Base-by-base conservation (phyloP, 1,140 invertebrate genomes). In the Pseudomyrmex cubaensis region DNA sequence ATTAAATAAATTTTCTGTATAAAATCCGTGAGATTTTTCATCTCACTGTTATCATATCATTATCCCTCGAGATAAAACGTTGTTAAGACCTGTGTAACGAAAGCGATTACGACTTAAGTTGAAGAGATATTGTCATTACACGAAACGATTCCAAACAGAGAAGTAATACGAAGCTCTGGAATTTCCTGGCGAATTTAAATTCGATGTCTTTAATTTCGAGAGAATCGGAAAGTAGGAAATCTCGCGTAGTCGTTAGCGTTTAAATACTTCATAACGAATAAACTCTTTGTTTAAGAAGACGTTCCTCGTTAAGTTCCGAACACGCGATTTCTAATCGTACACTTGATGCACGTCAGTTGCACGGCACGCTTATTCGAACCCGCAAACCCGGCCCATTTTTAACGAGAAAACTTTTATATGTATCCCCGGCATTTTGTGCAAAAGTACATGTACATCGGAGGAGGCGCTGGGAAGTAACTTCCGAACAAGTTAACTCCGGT, bases 331-430 rank as follows among this genome's bases (percentile, higher is more conserved):
- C 35, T 35, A 35, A 35, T 35, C 35, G 35, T 35, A 35, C 35
- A 35, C 35, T 35, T 35, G 35, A 35, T 35, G 35, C 5, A 35
- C 35, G 35, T 35, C 35, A 35, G 35, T 35, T 0, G 35, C 0
- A 35, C 35, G 5, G 35, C 35, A 25, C 12, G 56, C 22, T 80
- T 50, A 46, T 48, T 80, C 35, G 20, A 48, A 25, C 35, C 35
- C 35, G 35, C 46, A 48, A 46, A 20, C 8, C 12, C 10, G 15
- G 13, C 5, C 12, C 7, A 15, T 50, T 72, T 80, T 80, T 80
- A 70, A 80, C 76, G 22, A 80, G 56, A 17, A 72, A 80, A 80
- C 56, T 80, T 80, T 72, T 72, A 59, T 46, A 22, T 25, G 17
- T 7, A 78, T 69, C 35, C 15, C 20, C 15, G 44, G 1, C 50